Conservation (phyloP, 2,113 vertebrate species). For the Tachysurus fulvidraco region DNA sequence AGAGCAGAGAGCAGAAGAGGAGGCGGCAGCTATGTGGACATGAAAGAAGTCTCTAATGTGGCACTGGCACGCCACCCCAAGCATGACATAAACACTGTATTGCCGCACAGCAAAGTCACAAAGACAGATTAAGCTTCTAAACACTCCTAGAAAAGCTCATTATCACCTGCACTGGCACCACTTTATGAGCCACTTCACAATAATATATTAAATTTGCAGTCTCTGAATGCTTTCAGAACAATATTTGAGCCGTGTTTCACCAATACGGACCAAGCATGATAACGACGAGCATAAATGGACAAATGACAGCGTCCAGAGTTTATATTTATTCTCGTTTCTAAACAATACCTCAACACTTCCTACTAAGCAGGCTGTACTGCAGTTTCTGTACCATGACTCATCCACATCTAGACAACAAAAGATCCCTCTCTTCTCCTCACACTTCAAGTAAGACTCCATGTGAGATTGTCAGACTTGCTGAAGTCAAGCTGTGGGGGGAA, state of each 20-base stretch:
- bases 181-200: not conserved
- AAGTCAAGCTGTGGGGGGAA: constrained; percentile 67
- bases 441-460: constrained; percentile 27
- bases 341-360: constrained; percentile 19
- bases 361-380: constrained; percentile 30
- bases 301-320: constrained; percentile 18
- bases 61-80: constrained; percentile 69
- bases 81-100: constrained; percentile 48
- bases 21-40: constrained; percentile 73
- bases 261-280: not conserved
- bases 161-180: not conserved
- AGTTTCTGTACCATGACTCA: constrained; percentile 49
- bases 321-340: constrained; percentile 24
- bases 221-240: not conserved
- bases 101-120: not conserved
- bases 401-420: constrained; percentile 52
- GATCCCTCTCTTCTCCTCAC: constrained; percentile 41
- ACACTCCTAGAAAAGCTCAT: not conserved
- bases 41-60: constrained; percentile 78
- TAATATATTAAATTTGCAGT: not conserved
- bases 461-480: constrained; percentile 46
- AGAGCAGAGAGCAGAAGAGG: constrained; percentile 76
- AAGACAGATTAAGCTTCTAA: not conserved
- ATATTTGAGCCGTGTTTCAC: not conserved
- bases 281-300: not conserved